Conservation (phyloP, 2,888 invertebrate species). For the Xanthorhoe designata region DNA sequence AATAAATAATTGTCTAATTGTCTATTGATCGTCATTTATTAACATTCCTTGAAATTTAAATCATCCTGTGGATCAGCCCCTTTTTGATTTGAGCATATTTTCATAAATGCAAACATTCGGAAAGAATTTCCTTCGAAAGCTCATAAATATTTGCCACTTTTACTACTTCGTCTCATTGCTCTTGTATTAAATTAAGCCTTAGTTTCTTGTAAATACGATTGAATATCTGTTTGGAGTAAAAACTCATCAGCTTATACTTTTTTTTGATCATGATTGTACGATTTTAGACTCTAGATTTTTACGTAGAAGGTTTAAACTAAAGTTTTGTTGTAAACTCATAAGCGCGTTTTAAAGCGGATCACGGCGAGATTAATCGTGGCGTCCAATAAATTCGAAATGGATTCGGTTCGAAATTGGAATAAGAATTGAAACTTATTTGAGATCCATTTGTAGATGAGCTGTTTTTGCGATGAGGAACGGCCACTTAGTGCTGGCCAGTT, state of each 20-base stretch:
- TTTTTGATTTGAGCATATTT: conserved; percentile 82
- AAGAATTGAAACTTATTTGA: conserved; percentile 81
- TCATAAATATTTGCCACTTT: conserved; percentile 85
- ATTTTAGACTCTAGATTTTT: conserved; percentile 43
- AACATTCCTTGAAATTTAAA: background rate
- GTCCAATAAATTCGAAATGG: conserved; percentile 82
- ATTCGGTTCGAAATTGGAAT: conserved; percentile 80
- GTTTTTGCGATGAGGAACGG: conserved; percentile 73
- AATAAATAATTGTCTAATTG: too few relatives aligned
- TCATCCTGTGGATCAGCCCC: conserved; percentile 60
- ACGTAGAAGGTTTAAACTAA: conserved; percentile 45
- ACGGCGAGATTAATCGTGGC: conserved; percentile 78
- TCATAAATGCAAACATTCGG: conserved; percentile 85
- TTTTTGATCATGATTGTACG: background rate
- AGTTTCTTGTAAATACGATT: conserved; percentile 44
- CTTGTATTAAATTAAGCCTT: conserved; percentile 52
- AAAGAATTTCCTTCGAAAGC: conserved; percentile 84
- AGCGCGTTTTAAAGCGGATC: conserved; percentile 79
- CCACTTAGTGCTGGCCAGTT: conserved; percentile 38
- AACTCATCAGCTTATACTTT: conserved; percentile 67
- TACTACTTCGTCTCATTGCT: conserved; percentile 64
- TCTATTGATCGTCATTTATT: background rate
- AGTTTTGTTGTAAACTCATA: conserved; percentile 57
- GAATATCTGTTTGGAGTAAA: conserved; percentile 38
- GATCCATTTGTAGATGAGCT: conserved; percentile 82